These are phyloP conservation scores for Eriosoma lanigerum DNA, from an alignment of 1,140 invertebrate species.

Conservation along the genomic window DNA sequence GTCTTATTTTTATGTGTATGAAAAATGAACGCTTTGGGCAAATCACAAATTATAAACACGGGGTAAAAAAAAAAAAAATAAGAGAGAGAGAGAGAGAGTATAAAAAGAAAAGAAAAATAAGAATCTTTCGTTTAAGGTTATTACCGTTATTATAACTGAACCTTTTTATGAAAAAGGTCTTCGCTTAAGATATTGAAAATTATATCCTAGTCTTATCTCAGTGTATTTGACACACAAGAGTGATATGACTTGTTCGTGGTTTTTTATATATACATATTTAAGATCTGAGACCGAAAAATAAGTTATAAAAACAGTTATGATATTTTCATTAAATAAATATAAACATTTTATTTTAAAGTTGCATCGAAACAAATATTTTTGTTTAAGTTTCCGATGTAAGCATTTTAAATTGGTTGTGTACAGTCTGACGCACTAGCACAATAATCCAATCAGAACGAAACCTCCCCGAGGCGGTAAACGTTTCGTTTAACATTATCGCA, in stretches of 20 bases:
- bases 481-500: constrained; percentile 19
- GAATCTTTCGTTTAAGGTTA: constrained; percentile 19
- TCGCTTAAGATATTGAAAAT: constrained; percentile 11
- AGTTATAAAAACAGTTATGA: not conserved
- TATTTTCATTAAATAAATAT: not conserved
- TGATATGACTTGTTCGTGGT: not conserved
- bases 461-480: constrained; percentile 27
- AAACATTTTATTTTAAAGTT: not conserved
- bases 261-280: not conserved
- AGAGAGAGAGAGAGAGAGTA: too few species aligned
- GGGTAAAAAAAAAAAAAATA: not conserved
- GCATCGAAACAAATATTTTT: not conserved
- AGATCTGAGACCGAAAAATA: not conserved
- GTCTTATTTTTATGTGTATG: constrained; percentile 31
- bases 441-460: constrained; percentile 34
- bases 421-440: constrained; percentile 22
- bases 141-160: constrained; percentile 31
- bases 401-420: constrained; percentile 31
- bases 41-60: constrained; percentile 34
- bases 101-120: not conserved
- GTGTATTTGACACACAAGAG: constrained; percentile 10
- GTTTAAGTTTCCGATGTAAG: constrained; percentile 29
- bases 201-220: constrained; percentile 24
- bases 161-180: constrained; percentile 19
- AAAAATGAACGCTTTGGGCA: constrained; percentile 12